Conservation (phyloP, 2,113 vertebrate genomes). For the Epinephelus moara region DNA sequence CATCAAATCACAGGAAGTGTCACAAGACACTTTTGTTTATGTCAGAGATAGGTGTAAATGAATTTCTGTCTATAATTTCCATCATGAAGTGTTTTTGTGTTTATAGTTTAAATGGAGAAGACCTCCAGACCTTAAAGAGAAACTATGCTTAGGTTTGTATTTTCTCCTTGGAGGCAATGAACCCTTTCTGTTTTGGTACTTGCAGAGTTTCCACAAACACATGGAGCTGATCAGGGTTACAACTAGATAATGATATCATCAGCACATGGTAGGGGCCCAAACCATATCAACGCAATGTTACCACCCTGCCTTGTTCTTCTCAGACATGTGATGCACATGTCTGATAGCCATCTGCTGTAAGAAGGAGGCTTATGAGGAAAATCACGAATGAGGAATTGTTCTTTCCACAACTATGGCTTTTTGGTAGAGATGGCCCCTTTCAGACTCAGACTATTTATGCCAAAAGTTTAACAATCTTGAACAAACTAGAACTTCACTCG, state of each 20-base stretch:
- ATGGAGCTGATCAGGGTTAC: conserved; percentile 67
- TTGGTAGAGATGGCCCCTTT: conserved; percentile 28
- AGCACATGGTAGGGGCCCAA: conserved; percentile 54
- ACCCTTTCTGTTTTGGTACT: conserved; percentile 30
- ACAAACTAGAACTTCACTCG: conserved; percentile 25
- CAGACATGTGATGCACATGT: conserved; percentile 46
- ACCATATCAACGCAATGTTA: conserved; percentile 47
- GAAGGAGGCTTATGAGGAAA: conserved; percentile 25
- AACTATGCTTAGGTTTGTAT: conserved; percentile 6
- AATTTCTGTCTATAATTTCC: background rate
- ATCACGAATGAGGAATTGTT: conserved; percentile 27
- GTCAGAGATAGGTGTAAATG: background rate
- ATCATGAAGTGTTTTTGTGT: background rate
- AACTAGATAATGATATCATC: conserved; percentile 68
- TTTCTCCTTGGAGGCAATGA: conserved; percentile 26
- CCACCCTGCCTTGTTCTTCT: conserved; percentile 47
- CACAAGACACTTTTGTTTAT: background rate
- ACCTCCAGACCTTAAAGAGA: background rate
- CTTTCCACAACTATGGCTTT: conserved; percentile 32
- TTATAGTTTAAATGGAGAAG: background rate
- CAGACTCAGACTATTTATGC: conserved; percentile 19
- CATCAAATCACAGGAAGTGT: background rate
- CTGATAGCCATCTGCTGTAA: conserved; percentile 40
- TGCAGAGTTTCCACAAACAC: conserved; percentile 57
- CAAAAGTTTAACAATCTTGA: conserved; percentile 26